phyloP scores from a whole-genome alignment of 1,140 invertebrate genomes.

The Bacillus rossius region DNA sequence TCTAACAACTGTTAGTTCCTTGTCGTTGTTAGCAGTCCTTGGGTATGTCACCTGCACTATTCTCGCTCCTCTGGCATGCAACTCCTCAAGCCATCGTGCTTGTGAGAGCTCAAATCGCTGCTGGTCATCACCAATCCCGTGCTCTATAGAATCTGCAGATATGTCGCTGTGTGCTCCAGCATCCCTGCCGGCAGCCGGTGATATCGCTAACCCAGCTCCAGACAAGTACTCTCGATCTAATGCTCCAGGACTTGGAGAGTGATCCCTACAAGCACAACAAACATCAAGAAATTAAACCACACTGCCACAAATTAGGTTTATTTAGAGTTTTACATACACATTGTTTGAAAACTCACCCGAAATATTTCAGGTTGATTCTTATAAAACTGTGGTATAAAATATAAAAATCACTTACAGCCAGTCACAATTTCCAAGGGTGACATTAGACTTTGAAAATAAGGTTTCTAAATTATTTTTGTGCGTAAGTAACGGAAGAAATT shows the following conservation, averaged over 20 bases:
- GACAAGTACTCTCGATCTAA: conserved; percentile 29
- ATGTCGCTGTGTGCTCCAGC: conserved; percentile 61
- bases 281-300: too few species aligned
- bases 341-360: too few species aligned
- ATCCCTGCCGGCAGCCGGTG: conserved; percentile 37
- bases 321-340: too few species aligned
- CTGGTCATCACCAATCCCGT: conserved; percentile 32
- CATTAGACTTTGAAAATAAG: too few species aligned
- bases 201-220: conserved; percentile 3
- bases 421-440: too few species aligned
- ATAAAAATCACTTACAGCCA: too few species aligned
- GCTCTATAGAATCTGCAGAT: conserved; percentile 69
- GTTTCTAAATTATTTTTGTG: too few species aligned
- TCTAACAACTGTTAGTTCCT: conserved; percentile 91
- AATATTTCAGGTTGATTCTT: too few species aligned
- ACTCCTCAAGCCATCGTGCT: conserved; percentile 62
- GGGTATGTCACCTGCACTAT: conserved; percentile 93
- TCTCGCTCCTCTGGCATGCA: conserved; percentile 67
- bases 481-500: too few species aligned
- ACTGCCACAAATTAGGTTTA: too few species aligned
- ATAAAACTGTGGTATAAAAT: too few species aligned
- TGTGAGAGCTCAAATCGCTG: conserved; percentile 45
- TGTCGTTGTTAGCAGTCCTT: conserved; percentile 94
- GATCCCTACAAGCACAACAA: conserved; percentile 22
- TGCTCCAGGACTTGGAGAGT: conserved; percentile 30